Evolutionary conservation across 2,113 vertebrate species (phyloP).

Genomic region (Panthera uncia): DNA sequence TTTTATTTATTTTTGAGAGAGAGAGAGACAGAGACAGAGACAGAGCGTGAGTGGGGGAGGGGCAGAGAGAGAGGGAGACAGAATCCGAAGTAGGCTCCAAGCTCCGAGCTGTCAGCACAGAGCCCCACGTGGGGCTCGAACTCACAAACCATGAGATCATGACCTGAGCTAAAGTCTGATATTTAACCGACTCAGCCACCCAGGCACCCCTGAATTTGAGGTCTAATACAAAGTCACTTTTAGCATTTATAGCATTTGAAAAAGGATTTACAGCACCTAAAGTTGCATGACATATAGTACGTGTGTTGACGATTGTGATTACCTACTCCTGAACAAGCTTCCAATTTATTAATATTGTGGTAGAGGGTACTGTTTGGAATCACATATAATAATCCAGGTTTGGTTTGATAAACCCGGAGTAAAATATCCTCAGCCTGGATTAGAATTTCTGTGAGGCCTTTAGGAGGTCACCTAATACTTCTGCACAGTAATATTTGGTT

Average conservation of each 20-base stretch:
- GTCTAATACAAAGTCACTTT: neutral
- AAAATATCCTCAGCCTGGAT: neutral
- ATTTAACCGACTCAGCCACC: no score
- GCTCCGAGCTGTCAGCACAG: no score
- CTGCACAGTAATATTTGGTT: slow-evolving; percentile 57
- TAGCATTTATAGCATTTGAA: neutral
- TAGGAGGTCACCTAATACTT: slow-evolving; percentile 62
- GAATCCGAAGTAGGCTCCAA: no score
- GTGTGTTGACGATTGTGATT: neutral
- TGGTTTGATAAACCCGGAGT: neutral
- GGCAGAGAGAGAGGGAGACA: no score
- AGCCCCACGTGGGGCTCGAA: no score
- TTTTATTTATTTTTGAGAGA: no score
- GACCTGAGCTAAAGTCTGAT: no score
- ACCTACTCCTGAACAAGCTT: neutral
- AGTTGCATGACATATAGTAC: neutral
- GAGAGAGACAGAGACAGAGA: no score
- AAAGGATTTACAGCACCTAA: neutral
- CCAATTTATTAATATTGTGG: neutral
- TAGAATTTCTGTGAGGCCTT: slow-evolving; percentile 24
- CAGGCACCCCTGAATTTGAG: neutral
- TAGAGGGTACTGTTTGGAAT: neutral
- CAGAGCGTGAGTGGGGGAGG: no score
- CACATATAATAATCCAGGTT: neutral
- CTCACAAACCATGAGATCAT: no score